These are phyloP conservation scores for Cottoperca gobio DNA, from an alignment of 2,797 vertebrate species.

Conservation along the genomic window DNA sequence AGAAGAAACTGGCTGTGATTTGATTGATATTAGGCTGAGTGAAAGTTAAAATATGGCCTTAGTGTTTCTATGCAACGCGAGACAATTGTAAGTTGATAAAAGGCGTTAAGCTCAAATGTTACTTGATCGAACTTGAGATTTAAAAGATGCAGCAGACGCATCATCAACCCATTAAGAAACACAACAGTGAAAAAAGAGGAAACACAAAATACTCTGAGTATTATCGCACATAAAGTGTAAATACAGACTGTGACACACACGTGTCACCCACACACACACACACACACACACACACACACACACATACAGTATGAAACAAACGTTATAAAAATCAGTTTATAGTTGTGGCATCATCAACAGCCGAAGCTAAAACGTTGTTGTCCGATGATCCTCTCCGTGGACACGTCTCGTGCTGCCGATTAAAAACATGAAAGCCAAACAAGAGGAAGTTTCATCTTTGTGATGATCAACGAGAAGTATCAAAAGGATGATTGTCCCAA, in stretches of 20 bases:
- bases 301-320: no score
- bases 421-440: neutral
- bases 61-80: conserved; percentile 30
- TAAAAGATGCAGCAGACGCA: conserved; percentile 35
- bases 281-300: no score
- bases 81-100: conserved; percentile 30
- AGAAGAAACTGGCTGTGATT: conserved; percentile 41
- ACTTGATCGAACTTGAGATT: conserved; percentile 30
- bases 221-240: conserved; percentile 36
- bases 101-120: conserved; percentile 34
- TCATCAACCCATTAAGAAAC: conserved; percentile 25
- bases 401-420: neutral
- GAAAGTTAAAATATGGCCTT: no score
- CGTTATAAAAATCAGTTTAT: neutral
- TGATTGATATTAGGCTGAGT: conserved; percentile 48
- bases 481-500: conserved; percentile 68
- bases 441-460: conserved; percentile 5
- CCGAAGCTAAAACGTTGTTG: conserved; percentile 20
- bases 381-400: neutral
- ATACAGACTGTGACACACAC: conserved; percentile 29
- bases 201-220: conserved; percentile 51
- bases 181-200: conserved; percentile 40
- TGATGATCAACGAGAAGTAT: conserved; percentile 46
- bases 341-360: conserved; percentile 20
- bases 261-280: neutral